Conservation (phyloP, 37 sponge, comb jelly and placozoan species). For the Spongia lamella region DNA sequence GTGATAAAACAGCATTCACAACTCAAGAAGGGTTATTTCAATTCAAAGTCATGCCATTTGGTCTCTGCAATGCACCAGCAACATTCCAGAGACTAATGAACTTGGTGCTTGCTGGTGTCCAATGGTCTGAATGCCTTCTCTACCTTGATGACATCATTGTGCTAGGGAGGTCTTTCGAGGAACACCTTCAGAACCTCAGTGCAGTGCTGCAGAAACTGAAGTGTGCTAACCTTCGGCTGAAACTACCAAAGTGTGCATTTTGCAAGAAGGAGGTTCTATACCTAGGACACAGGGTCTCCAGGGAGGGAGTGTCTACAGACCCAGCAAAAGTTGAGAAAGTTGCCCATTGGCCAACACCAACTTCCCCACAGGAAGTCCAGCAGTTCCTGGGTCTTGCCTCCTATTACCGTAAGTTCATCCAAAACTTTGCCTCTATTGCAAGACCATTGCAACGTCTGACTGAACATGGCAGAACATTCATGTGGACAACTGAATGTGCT, state of each 20-base stretch:
- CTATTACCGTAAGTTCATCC: conserved; percentile 6
- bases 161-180: conserved; percentile 3
- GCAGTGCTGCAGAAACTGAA: conserved; percentile 6
- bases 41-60: conserved; percentile 49
- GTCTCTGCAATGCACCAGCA: conserved; percentile 53
- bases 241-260: conserved; percentile 21
- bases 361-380: not conserved
- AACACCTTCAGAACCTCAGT: conserved; percentile 5
- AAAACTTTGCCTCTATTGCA: conserved; percentile 14
- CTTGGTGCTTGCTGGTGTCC: conserved; percentile 24
- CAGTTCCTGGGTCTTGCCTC: conserved; percentile 2
- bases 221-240: conserved; percentile 16
- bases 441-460: conserved; percentile 26
- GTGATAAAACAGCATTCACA: conserved; percentile 32
- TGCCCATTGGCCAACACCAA: conserved; percentile 14
- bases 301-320: conserved; percentile 22
- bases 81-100: conserved; percentile 48
- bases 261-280: conserved; percentile 1
- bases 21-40: conserved; percentile 25
- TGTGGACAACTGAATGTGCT: conserved; percentile 19
- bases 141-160: conserved; percentile 28
- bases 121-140: conserved; percentile 25
- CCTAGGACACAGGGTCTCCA: conserved; percentile 23
- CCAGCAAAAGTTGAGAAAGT: conserved; percentile 14
- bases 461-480: not conserved